phyloP scores from a whole-genome alignment of 2,113 vertebrate genomes.

The Microcebus ravelobensis region DNA sequence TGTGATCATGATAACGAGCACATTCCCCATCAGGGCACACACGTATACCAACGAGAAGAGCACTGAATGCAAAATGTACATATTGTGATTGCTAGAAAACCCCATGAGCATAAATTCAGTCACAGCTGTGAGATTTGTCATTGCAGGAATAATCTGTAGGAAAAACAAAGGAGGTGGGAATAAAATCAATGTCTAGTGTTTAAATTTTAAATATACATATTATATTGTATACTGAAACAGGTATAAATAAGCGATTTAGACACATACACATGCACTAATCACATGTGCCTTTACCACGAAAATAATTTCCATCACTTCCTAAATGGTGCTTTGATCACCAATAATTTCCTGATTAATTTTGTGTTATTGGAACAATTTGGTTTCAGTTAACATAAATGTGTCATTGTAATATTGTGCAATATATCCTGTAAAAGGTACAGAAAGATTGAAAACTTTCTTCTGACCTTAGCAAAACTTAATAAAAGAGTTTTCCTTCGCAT shows the following conservation, averaged over 20 bases:
- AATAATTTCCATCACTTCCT: background rate
- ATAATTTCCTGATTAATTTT: background rate
- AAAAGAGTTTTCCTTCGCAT: background rate
- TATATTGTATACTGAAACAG: background rate
- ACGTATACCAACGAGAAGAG: conserved; percentile 21
- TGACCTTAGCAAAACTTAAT: background rate
- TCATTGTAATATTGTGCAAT: background rate
- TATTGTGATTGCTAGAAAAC: background rate
- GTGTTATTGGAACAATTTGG: background rate
- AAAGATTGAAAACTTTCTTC: background rate
- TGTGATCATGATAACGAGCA: conserved; percentile 38
- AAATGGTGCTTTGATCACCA: background rate
- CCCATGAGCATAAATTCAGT: conserved; percentile 59
- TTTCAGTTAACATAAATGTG: background rate
- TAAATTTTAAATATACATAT: too few species aligned
- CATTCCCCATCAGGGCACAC: conserved; percentile 13
- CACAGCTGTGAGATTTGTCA: background rate
- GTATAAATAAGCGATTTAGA: too few species aligned
- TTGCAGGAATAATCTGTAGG: background rate
- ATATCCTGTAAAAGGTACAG: background rate
- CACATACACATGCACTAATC: background rate
- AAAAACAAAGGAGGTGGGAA: background rate
- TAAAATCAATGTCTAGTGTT: background rate
- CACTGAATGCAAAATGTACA: background rate
- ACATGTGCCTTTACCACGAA: background rate